Base-by-base conservation (phyloP, 2,113 vertebrate genomes). In the Fukomys damarensis region DNA sequence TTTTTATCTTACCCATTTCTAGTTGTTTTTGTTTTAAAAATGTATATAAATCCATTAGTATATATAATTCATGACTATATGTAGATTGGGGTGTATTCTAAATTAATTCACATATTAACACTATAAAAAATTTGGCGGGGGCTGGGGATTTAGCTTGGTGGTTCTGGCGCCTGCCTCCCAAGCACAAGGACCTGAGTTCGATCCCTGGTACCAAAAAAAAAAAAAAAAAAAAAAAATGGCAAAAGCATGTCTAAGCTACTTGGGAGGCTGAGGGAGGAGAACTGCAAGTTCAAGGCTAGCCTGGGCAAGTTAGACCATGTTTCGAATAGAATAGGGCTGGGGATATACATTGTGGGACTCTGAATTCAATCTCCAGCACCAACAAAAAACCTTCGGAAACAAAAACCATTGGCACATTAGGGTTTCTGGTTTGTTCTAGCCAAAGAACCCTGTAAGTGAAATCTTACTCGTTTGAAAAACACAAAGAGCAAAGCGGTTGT, bases 11-110 rank as follows among this genome's bases (percentile, higher is more conserved):
- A 79, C 22, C 5, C 32, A 82, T 65, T 54, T 61, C 35, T 1
- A 54, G 82, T 4, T 77, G 2, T 76, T 80, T 91, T 94, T 87
- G 19, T 93, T 77, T 76, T 49, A 95, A 96, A 96, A 93, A 68
- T 89, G 35, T 93, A 52, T 5, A 14, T 35, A 77, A 93, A 24
- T 82, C 46, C 5, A 52, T 77, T 56, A 68, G 19, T 61, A 6
- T 59, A 52, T 72, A 19, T 80, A 89, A 68, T 65, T 84, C 32
- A 61, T 93, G 81, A 65, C 12, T 88, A 79, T 94, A 41, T 8
- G 2, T 43, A 22, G 5, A 30, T 61, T 81, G 52, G n/a, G 35
- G 38, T 72, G 7, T 24, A 4, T 26, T 35, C 22, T 54, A 35
- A 81, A 35, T 77, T 79, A 68, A 38, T 80, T 89, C 66, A 49